Conservation (phyloP, 2,113 vertebrate genomes). For the Prunella fulvescens region DNA sequence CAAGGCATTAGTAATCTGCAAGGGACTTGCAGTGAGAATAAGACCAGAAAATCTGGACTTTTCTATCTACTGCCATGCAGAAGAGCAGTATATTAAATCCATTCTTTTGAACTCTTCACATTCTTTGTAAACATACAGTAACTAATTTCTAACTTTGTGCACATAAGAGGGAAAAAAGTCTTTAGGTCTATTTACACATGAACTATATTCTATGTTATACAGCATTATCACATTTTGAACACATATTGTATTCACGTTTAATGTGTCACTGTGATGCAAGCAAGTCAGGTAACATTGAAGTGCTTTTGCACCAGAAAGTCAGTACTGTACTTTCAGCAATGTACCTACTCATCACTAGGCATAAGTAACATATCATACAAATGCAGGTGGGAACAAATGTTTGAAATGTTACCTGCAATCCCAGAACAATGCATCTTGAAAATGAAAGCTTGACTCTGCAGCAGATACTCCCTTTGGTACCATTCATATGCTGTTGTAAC, state of each 20-base stretch:
- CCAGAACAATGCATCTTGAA: neutral
- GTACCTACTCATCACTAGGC: neutral
- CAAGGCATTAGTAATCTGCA: neutral
- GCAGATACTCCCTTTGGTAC: neutral
- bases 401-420: neutral
- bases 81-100: neutral
- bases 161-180: neutral
- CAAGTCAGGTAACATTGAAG: neutral
- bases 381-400: neutral
- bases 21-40: neutral
- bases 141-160: neutral
- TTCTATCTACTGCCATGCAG: neutral
- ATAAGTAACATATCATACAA: neutral
- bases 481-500: neutral
- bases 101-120: neutral
- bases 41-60: neutral
- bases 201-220: neutral
- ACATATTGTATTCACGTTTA: neutral
- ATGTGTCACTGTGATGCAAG: neutral
- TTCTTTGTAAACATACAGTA: neutral
- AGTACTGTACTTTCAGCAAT: neutral
- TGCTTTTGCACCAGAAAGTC: conserved; percentile 7
- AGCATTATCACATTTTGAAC: neutral
- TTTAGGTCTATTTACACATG: neutral
- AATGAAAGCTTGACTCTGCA: neutral